phyloP scores from a whole-genome alignment of 2,113 vertebrate genomes.

The Mungos mungo region DNA sequence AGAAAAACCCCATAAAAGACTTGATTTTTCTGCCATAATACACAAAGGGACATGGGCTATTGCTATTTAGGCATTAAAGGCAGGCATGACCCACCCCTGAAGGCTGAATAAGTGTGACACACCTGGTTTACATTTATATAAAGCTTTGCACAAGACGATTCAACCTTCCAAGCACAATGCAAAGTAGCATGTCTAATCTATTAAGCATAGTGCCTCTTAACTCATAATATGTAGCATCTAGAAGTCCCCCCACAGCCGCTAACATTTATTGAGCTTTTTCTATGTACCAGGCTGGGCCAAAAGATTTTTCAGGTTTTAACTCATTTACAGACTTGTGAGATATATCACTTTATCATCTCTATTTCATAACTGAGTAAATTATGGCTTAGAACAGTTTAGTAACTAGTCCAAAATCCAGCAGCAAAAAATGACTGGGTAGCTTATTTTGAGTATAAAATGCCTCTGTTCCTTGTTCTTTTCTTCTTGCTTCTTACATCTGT shows the following conservation, averaged over 20 bases:
- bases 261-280: not conserved
- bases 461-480: constrained; percentile 29
- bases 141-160: constrained; percentile 59
- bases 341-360: constrained; percentile 35
- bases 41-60: constrained; percentile 64
- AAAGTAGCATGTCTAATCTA: constrained; percentile 77
- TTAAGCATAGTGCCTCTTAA: constrained; percentile 71
- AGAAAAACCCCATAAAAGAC: constrained; percentile 66
- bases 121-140: constrained; percentile 77
- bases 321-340: constrained; percentile 18
- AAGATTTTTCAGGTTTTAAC: constrained; percentile 31
- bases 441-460: not conserved
- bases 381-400: not conserved
- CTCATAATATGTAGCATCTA: constrained; percentile 57
- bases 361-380: constrained; percentile 16
- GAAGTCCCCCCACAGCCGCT: not conserved
- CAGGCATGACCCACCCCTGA: constrained; percentile 69
- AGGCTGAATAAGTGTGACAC: constrained; percentile 68
- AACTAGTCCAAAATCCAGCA: not conserved
- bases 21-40: constrained; percentile 69
- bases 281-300: not conserved
- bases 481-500: not conserved
- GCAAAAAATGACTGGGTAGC: not conserved
- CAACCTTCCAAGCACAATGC: constrained; percentile 70
- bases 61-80: constrained; percentile 75